A percentile compares a stretch with the other conserved stretches of the same genome.
Conservation (phyloP, 2,888 invertebrate species). For the Tenthredo amoena region DNA sequence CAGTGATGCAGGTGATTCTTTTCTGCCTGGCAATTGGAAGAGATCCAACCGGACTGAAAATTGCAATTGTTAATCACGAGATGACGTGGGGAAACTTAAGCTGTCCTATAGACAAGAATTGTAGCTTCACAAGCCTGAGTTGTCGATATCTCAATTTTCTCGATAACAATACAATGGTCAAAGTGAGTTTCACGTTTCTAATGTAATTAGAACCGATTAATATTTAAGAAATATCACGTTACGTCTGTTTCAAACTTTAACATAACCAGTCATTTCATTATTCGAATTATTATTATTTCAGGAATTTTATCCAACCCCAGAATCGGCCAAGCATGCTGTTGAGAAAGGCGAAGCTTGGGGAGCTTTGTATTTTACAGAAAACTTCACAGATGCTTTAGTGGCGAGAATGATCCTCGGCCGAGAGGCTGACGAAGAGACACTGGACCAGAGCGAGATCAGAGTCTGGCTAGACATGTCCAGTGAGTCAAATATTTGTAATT, state of each 20-base stretch:
- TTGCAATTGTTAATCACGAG: conserved; percentile 90
- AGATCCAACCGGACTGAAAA: conserved; percentile 89
- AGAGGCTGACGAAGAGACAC: conserved; percentile 91
- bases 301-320: conserved; percentile 84
- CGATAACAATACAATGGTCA: conserved; percentile 86
- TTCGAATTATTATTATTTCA: conserved; percentile 59
- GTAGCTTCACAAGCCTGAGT: conserved; percentile 86
- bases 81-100: conserved; percentile 77
- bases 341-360: conserved; percentile 92
- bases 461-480: conserved; percentile 97
- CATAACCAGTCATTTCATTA: neutral
- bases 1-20: conserved; percentile 96
- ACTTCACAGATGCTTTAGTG: conserved; percentile 92
- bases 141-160: conserved; percentile 90
- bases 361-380: conserved; percentile 91
- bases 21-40: conserved; percentile 96
- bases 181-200: conserved; percentile 75
- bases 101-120: conserved; percentile 82
- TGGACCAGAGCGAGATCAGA: conserved; percentile 92
- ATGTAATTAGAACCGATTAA: neutral
- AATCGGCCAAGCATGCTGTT: conserved; percentile 87
- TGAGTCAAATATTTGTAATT: conserved; percentile 73
- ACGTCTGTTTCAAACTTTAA: conserved; percentile 7
- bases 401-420: conserved; percentile 90
- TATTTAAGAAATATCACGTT: neutral